phyloP scores from a whole-genome alignment of 92 coral and sea anemone genomes.

The Isaurus tuberculatus region DNA sequence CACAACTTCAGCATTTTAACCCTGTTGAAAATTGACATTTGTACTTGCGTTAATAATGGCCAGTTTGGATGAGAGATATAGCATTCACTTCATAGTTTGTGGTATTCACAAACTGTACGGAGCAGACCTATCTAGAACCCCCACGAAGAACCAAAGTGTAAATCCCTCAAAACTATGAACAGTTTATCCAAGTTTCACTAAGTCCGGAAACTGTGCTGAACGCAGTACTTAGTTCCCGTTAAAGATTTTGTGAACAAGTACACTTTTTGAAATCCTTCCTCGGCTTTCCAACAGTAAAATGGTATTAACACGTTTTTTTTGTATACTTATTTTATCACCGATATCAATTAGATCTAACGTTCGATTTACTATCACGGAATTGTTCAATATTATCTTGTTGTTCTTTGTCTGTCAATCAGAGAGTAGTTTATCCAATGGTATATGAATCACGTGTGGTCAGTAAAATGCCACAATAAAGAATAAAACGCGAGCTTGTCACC shows the following conservation, averaged over 20 bases:
- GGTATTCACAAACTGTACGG: conserved; percentile 21
- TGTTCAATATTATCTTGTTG: conserved; percentile 60
- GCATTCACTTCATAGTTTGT: background rate
- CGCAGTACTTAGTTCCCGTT: conserved; percentile 40
- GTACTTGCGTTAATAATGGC: background rate
- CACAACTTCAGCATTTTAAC: conserved; percentile 47
- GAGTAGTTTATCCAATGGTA: conserved; percentile 77
- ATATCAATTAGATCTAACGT: background rate
- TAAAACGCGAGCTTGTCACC: conserved; percentile 31
- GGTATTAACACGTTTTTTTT: background rate
- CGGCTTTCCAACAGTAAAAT: background rate
- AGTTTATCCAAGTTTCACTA: conserved; percentile 10
- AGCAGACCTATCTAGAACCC: conserved; percentile 11
- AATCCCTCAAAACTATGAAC: conserved; percentile 21
- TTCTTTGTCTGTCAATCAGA: conserved; percentile 84
- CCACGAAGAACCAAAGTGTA: conserved; percentile 46
- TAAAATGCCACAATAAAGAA: conserved; percentile 58
- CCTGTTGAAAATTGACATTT: conserved; percentile 32
- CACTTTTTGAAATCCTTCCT: conserved; percentile 10
- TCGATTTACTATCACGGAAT: conserved; percentile 39
- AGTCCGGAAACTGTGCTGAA: conserved; percentile 46
- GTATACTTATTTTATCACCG: background rate
- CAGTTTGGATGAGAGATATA: background rate
- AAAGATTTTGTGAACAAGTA: conserved; percentile 31
- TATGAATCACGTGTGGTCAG: conserved; percentile 72